Conservation (phyloP, 2,888 invertebrate species). For the Fissipunctia ypsillon region DNA sequence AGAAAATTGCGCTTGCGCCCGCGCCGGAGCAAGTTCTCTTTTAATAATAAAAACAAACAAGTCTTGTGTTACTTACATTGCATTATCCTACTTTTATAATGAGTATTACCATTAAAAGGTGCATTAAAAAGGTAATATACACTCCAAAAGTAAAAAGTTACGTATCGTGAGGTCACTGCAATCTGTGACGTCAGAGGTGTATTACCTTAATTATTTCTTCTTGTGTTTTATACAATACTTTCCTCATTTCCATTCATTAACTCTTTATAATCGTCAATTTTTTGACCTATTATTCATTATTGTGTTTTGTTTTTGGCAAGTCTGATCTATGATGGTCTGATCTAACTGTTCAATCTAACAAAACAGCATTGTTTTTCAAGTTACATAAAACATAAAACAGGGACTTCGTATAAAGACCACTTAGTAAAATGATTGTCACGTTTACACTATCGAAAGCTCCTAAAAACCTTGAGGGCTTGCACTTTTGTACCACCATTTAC, state of each 20-base stretch:
- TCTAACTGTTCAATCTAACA: background rate
- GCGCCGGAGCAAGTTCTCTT: constrained; percentile 30
- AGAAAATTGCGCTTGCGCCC: constrained; percentile 39
- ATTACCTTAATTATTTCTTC: constrained; percentile 21
- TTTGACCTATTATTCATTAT: background rate
- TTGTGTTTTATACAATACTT: constrained; percentile 6
- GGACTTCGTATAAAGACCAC: background rate
- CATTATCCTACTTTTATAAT: constrained; percentile 62
- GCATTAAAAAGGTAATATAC: constrained; percentile 45
- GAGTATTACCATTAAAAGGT: constrained; percentile 53
- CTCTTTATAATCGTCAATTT: background rate
- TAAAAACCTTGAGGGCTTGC: constrained; percentile 45
- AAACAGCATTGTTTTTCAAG: no score
- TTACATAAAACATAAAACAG: no score
- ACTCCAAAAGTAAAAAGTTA: constrained; percentile 42
- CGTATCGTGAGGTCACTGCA: constrained; percentile 39
- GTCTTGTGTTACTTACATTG: constrained; percentile 50
- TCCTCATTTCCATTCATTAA: background rate
- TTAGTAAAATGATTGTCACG: constrained; percentile 28
- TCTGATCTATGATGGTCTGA: background rate
- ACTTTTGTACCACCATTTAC: constrained; percentile 22
- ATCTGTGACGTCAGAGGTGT: constrained; percentile 30
- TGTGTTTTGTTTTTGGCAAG: background rate
- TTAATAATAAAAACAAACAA: constrained; percentile 53
- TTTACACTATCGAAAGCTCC: constrained; percentile 34